phyloP scores from a whole-genome alignment of 2,888 invertebrate species.

The Pollenia griseotomentosa region DNA sequence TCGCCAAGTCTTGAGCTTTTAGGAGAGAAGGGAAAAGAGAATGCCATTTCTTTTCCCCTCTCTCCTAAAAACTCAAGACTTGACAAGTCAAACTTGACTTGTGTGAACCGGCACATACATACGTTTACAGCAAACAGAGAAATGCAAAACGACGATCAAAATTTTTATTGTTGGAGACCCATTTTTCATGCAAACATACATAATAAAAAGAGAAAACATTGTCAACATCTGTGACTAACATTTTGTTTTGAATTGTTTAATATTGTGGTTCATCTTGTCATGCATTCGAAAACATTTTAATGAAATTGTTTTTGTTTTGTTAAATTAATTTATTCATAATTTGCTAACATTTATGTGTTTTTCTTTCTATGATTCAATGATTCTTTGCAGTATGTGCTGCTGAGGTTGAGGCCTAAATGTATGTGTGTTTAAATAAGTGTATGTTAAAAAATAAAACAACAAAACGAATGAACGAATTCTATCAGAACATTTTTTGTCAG shows the following conservation, averaged over 20 bases:
- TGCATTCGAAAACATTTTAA: slow-evolving; percentile 4
- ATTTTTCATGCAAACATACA: too few relatives aligned
- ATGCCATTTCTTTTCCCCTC: too few relatives aligned
- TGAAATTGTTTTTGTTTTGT: slow-evolving; percentile 35
- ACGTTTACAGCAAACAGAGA: too few relatives aligned
- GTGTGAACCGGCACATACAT: too few relatives aligned
- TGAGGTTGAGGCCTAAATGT: slow-evolving; percentile 83
- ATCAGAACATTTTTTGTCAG: neutral
- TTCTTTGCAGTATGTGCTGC: slow-evolving; percentile 84
- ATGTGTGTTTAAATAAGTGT: slow-evolving; percentile 62
- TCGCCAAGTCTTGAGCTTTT: too few relatives aligned
- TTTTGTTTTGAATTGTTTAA: slow-evolving; percentile 56
- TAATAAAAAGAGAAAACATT: neutral
- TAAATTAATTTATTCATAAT: slow-evolving; percentile 39
- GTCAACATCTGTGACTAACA: slow-evolving; percentile 77
- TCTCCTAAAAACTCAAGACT: too few relatives aligned
- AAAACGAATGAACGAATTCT: slow-evolving; percentile 2
- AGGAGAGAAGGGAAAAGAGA: too few relatives aligned
- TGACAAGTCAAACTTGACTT: too few relatives aligned
- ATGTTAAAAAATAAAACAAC: slow-evolving; percentile 27
- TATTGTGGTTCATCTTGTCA: slow-evolving; percentile 7
- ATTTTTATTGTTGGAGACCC: too few relatives aligned
- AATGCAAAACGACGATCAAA: too few relatives aligned
- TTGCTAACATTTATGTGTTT: slow-evolving; percentile 69
- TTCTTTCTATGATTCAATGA: slow-evolving; percentile 83